Evolutionary conservation across 2,113 vertebrate species (phyloP).

Genomic region (Rattus rattus): DNA sequence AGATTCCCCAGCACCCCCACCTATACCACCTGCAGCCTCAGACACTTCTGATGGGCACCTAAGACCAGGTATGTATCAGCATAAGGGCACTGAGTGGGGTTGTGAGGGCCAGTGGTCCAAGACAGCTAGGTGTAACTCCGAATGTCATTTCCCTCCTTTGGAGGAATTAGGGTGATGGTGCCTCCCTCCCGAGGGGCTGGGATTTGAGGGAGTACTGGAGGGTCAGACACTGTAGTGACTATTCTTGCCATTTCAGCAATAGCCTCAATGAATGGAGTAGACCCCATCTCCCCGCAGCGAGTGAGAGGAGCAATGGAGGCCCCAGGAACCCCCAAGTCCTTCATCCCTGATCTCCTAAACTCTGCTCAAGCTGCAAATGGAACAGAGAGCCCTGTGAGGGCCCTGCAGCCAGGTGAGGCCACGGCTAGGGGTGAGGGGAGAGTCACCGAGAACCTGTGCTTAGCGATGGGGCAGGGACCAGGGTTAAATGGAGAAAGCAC

Average conservation of each 20-base stretch:
- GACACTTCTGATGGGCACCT: not conserved
- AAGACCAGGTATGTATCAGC: slow-evolving; percentile 80
- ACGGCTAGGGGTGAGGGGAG: not conserved
- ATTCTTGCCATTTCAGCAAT: slow-evolving; percentile 75
- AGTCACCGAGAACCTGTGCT: not conserved
- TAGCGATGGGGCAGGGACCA: not conserved
- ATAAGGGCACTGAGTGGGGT: not conserved
- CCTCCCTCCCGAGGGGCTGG: not conserved
- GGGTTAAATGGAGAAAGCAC: not conserved
- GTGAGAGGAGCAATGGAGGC: slow-evolving; percentile 84
- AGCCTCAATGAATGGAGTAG: slow-evolving; percentile 68
- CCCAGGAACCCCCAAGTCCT: slow-evolving; percentile 59
- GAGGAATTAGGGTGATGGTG: not conserved
- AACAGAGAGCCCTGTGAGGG: slow-evolving; percentile 62
- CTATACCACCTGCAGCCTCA: not conserved
- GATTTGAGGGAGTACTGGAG: not conserved
- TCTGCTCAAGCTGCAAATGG: slow-evolving; percentile 46
- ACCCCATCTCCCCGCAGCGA: slow-evolving; percentile 79
- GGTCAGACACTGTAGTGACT: not conserved
- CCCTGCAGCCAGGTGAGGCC: slow-evolving; percentile 84
- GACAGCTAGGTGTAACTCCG: not conserved
- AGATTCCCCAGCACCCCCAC: not conserved
- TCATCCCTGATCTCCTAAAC: slow-evolving; percentile 49
- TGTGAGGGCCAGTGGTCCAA: accelerated
- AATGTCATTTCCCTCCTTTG: not conserved